Conservation (phyloP, 2,888 invertebrate genomes). For the Eretmocerus hayati region DNA sequence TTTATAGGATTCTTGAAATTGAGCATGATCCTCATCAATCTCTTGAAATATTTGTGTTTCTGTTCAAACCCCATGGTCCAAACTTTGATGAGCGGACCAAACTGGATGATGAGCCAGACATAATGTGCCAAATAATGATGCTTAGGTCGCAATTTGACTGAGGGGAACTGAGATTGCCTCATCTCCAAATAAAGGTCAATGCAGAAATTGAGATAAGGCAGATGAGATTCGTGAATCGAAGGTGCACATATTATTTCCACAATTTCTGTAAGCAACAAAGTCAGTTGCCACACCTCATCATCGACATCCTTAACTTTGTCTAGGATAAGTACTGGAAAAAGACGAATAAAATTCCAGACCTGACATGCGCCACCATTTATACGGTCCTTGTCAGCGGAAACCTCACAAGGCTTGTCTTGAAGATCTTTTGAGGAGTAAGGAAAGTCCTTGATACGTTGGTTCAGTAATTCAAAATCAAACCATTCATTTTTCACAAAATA, state of each 20-base stretch:
- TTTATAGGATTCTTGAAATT: constrained; percentile 23
- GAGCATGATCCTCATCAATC: constrained; percentile 6
- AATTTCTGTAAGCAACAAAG: constrained; percentile 23
- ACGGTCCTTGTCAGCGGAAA: not conserved
- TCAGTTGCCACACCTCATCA: constrained; percentile 19
- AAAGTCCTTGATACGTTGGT: constrained; percentile 10
- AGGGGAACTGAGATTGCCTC: constrained; percentile 16
- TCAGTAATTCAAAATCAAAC: constrained; percentile 16
- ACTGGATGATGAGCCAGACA: constrained; percentile 20
- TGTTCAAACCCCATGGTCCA: constrained; percentile 29
- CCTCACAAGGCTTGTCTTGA: constrained; percentile 18
- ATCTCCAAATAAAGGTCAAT: constrained; percentile 19
- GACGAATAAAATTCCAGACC: constrained; percentile 17
- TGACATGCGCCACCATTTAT: constrained; percentile 21
- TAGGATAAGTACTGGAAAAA: constrained; percentile 20
- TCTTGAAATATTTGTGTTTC: constrained; percentile 30
- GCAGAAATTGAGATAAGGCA: constrained; percentile 14
- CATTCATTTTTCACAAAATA: constrained; percentile 16
- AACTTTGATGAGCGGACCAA: constrained; percentile 24
- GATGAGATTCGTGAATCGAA: constrained; percentile 20
- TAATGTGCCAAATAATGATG: constrained; percentile 25
- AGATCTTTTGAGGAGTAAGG: constrained; percentile 15
- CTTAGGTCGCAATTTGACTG: constrained; percentile 21
- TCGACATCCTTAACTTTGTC: constrained; percentile 17
- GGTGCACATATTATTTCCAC: constrained; percentile 25